These are phyloP conservation scores for Orchestes rusci DNA, from an alignment of 2,888 invertebrate species.

Conservation along the genomic window DNA sequence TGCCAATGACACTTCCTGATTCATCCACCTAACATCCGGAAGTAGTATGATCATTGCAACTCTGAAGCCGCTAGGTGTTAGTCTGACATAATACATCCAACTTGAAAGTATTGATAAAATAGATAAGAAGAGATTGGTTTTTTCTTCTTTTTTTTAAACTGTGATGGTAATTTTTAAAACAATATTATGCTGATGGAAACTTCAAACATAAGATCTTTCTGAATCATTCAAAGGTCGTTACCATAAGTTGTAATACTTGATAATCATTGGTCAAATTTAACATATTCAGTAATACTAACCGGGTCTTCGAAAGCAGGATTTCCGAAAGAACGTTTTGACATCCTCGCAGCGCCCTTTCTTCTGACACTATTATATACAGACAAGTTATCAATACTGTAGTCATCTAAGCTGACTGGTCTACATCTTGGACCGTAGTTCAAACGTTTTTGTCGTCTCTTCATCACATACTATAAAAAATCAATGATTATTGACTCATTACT, in stretches of 20 bases:
- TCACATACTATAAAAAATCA: constrained; percentile 56
- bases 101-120: no score
- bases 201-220: no score
- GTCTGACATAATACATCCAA: no score
- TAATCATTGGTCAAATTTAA: not conserved
- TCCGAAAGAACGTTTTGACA: constrained; percentile 81
- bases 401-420: constrained; percentile 80
- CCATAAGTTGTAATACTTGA: not conserved
- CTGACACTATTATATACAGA: constrained; percentile 74
- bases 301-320: constrained; percentile 89
- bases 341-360: constrained; percentile 66
- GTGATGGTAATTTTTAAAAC: no score
- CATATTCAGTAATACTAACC: constrained; percentile 50
- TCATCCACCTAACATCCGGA: no score
- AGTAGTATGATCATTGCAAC: no score
- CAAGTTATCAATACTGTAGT: constrained; percentile 84
- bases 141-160: no score
- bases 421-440: constrained; percentile 80
- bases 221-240: not conserved
- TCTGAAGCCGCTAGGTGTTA: no score
- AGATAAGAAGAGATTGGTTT: no score
- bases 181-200: no score
- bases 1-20: no score
- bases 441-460: constrained; percentile 73
- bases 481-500: no score